Base-by-base conservation (phyloP, 2,797 vertebrate genomes). In the Yasuhikotakia modesta region DNA sequence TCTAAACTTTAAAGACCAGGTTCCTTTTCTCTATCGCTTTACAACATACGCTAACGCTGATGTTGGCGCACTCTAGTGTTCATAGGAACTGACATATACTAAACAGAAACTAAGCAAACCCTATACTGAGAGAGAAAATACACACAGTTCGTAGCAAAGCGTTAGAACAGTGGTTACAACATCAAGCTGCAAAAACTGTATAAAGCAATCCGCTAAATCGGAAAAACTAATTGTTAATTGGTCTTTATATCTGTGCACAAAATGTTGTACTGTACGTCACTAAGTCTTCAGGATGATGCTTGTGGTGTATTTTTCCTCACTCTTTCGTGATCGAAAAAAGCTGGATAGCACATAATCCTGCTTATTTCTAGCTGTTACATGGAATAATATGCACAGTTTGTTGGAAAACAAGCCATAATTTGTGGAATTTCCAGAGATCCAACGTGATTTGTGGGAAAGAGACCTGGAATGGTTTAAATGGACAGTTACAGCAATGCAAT, bases 41-140 rank as follows among this genome's bases (percentile, higher is more conserved):
- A 13, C 45, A 16, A 16, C 5, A 12, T 22, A 24, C 24, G 35
- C n/a, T 64, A 24, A 21, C 45, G 21, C 14, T 35, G 58, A 43
- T 65, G 60, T 32, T 74, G 30, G 60, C 46, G 46, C 60, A 48
- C 72, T 65, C 60, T 65, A 43, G 61, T 43, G 72, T 65, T 74
- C 46, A n/a, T n/a, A 74, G 39, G 4, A 27, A 52, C 39, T 16
- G 12, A 27, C 4, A 19, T 16, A 52, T 24, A 4, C 19, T 24
- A 5, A n/a, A 14, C 45, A 48, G 45, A 48, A 4, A 4, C 12
- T 48, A 48, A 48, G 3, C 35, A 39, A 13, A 48, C 14, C 53
- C 12, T 58, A 27, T 14, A 14, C 55, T 24, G 4, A 58, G 1
- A 50, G 16, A 22, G 24, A 11, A 22, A 8, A 11, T 16, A n/a